Evolutionary conservation across 2,113 vertebrate genomes (phyloP), one percentile per base, ranked within the genome.

Genomic region (sheep (Ovis aries)): DNA sequence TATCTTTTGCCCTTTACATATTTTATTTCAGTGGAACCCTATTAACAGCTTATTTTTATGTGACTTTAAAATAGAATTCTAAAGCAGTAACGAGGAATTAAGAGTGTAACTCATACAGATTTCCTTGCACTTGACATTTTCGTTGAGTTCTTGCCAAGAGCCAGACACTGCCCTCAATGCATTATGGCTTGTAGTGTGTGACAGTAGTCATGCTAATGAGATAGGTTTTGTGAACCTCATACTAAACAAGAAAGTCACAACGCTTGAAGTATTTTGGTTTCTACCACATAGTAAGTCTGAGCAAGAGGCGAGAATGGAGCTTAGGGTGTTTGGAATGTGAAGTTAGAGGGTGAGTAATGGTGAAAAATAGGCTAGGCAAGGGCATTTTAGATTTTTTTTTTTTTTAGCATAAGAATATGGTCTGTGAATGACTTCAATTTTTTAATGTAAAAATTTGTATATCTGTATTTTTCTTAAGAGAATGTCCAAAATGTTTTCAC

Each of bases 21-120:
- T 94, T 96, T 93, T 88, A 90, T 55, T 59, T 95, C 67, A 88
- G 2, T 90, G 64, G 40, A 90, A 90, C 33, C n/a, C 53, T 90
- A 90, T n/a, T 83, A 78, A n/a, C 10, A 92, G 45, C 43, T 97
- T n/a, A 53, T 92, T 88, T 95, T 90, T 52, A 57, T 77, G 48
- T 82, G 60, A 77, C 29, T 90, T 93, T 95, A 93, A 94, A 85
- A 60, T 87, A 93, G 43, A 40, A 16, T 86, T 90, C 45, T 50
- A 57, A 95, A 90, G 57, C 27, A 31, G 19, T 71, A 40, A 40
- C 0, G 36, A 74, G 67, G 67, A 74, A 23, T 40, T 74, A 74
- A 74, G 67, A 74, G 40, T 88, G 16, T 83, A n/a, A 77, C 40
- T 45, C 17, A 96, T n/a, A 29, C 16, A 43, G n/a, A 33, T 87